Evolutionary conservation across 2,888 invertebrate species (phyloP).

Genomic region (Osmoderma eremita): DNA sequence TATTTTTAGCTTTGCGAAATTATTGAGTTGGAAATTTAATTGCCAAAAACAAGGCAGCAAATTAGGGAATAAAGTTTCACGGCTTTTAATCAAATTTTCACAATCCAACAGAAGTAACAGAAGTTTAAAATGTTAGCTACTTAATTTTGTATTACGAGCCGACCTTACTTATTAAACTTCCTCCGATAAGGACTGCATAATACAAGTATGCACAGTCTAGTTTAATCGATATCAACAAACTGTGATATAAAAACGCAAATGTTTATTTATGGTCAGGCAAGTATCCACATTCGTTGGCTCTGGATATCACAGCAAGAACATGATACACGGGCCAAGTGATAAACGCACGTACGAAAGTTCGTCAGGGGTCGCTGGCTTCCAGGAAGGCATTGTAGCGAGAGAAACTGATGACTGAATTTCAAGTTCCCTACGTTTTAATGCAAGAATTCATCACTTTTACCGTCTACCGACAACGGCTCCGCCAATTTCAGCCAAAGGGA

Average conservation of each 20-base stretch:
- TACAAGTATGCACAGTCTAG: too few species aligned
- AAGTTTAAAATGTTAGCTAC: too few species aligned
- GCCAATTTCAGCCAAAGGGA: slow-evolving; percentile 16
- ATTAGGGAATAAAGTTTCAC: too few species aligned
- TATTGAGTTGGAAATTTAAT: background rate
- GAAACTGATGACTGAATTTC: slow-evolving; percentile 62
- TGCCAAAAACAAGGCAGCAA: background rate
- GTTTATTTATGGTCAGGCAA: too few species aligned
- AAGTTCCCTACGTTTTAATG: slow-evolving; percentile 61
- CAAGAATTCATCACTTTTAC: slow-evolving; percentile 60
- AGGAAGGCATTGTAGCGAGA: slow-evolving; percentile 58
- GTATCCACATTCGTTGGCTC: slow-evolving; percentile 16
- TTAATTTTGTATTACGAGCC: too few species aligned
- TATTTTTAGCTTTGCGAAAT: background rate
- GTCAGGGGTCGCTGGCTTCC: slow-evolving; percentile 47
- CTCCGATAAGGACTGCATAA: too few species aligned
- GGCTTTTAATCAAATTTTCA: too few species aligned
- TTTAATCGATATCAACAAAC: too few species aligned
- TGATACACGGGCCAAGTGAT: slow-evolving; percentile 43
- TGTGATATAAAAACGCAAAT: too few species aligned
- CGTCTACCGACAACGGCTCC: slow-evolving; percentile 54
- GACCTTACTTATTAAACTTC: too few species aligned
- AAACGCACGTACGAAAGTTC: slow-evolving; percentile 50
- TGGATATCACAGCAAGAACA: slow-evolving; percentile 40
- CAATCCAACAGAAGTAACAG: too few species aligned